Evolutionary conservation across 1,140 invertebrate species (phyloP).

Genomic region (Sycobia sp.): DNA sequence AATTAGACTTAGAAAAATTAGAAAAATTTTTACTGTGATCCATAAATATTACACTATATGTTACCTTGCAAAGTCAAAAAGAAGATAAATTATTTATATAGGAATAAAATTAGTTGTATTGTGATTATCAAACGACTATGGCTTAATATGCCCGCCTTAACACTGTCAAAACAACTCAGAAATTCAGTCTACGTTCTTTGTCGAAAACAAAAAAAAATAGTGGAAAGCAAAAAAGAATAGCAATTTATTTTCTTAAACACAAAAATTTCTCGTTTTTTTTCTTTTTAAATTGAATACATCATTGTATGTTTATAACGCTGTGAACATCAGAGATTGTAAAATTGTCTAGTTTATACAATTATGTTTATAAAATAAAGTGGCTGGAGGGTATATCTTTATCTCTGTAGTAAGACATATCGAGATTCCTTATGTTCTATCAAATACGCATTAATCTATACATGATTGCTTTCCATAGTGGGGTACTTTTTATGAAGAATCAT

Average conservation of each 20-base stretch:
- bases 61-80: conserved; percentile 29
- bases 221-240: conserved; percentile 25
- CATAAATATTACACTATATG: conserved; percentile 25
- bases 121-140: conserved; percentile 44
- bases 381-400: conserved; percentile 47
- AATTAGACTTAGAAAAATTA: too few relatives aligned
- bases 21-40: too few relatives aligned
- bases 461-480: conserved; percentile 9
- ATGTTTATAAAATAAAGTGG: conserved; percentile 62
- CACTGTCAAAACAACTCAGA: conserved; percentile 59
- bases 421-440: background rate
- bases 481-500: too few relatives aligned
- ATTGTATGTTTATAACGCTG: conserved; percentile 46
- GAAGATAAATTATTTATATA: conserved; percentile 24
- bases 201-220: conserved; percentile 26
- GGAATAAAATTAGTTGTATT: conserved; percentile 8
- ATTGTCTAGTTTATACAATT: conserved; percentile 64
- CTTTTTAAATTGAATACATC: conserved; percentile 14
- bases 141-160: conserved; percentile 57
- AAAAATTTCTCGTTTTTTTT: conserved; percentile 25
- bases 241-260: conserved; percentile 34
- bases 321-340: conserved; percentile 59
- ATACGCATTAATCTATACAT: conserved; percentile 22
- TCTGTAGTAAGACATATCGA: conserved; percentile 1
- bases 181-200: conserved; percentile 50